Conservation (phyloP, 2,113 vertebrate species). For the Panthera tigris region DNA sequence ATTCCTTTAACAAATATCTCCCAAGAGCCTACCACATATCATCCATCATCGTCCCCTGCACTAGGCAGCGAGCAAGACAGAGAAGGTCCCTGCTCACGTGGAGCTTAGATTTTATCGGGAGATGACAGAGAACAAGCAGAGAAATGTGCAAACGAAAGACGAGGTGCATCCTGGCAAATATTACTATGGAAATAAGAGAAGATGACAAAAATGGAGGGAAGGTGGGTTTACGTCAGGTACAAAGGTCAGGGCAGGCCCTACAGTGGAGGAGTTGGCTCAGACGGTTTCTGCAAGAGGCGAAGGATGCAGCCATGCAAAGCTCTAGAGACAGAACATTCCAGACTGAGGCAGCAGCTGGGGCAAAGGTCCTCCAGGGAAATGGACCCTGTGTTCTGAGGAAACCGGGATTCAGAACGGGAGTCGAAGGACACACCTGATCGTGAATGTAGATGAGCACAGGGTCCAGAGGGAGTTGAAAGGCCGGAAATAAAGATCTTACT, state of each 20-base stretch:
- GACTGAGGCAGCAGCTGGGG: background rate
- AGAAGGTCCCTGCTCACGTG: background rate
- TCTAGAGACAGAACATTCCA: background rate
- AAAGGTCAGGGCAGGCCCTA: background rate
- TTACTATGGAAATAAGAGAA: background rate
- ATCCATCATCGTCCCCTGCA: background rate
- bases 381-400: background rate
- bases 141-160: background rate
- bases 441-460: background rate
- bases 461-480: background rate
- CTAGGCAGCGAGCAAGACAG: no score
- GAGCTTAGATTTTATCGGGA: background rate
- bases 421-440: rapidly evolving
- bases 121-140: background rate
- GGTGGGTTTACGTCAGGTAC: background rate
- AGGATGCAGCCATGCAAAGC: background rate
- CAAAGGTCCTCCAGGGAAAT: background rate
- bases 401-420: rapidly evolving
- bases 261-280: background rate
- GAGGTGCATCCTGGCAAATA: no score
- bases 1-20: background rate
- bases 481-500: background rate
- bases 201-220: background rate
- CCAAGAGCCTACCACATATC: no score
- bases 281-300: background rate